Conservation (phyloP, 2,113 vertebrate genomes). For the Crotalus horridus region DNA sequence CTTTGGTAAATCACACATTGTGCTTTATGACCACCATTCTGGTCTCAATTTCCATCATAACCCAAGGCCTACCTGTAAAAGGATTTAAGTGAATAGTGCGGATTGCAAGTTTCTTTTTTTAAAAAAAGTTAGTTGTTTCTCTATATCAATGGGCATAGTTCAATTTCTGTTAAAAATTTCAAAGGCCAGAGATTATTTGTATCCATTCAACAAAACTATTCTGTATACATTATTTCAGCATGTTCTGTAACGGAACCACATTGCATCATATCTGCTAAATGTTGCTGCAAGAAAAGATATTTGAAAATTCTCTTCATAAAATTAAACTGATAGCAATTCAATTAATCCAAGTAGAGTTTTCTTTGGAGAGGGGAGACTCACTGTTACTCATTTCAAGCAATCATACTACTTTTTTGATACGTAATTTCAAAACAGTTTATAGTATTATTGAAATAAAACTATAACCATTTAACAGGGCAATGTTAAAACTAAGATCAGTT, state of each 20-base stretch:
- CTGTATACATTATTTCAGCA: neutral
- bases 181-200: neutral
- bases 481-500: neutral
- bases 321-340: neutral
- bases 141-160: neutral
- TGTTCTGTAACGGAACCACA: neutral
- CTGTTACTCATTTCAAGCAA: neutral
- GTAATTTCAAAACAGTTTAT: neutral
- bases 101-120: neutral
- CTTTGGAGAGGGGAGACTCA: neutral
- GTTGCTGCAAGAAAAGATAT: neutral
- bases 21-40: neutral
- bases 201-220: neutral
- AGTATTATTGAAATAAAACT: neutral
- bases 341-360: neutral
- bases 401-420: neutral
- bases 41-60: neutral
- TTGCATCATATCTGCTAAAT: neutral
- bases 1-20: neutral
- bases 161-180: neutral
- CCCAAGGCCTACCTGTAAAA: neutral
- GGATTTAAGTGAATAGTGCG: neutral
- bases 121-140: neutral
- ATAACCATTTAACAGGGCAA: neutral
- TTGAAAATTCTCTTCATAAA: neutral